Conservation (phyloP, 2,113 vertebrate species). For the Andinoacara biseriatus region DNA sequence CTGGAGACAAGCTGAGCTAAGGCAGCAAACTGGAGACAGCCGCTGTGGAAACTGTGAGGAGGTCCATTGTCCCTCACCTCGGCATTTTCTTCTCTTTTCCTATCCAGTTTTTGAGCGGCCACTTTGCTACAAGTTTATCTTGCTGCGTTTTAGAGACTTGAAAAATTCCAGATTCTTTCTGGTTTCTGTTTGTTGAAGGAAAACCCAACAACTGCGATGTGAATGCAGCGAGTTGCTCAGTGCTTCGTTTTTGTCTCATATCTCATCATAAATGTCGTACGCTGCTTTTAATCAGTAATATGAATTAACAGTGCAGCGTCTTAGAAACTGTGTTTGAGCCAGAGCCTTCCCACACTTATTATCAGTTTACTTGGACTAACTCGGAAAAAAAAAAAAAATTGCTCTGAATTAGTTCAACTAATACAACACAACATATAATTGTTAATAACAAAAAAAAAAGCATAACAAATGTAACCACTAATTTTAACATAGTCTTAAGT, state of each 20-base stretch:
- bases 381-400: not conserved
- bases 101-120: not conserved
- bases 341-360: not conserved
- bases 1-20: not conserved
- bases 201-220: not conserved
- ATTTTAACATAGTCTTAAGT: not conserved
- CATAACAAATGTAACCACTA: not conserved
- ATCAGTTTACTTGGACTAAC: not conserved
- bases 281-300: not conserved
- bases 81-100: not conserved
- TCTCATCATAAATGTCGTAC: not conserved
- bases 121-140: not conserved
- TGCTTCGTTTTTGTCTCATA: not conserved
- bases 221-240: not conserved
- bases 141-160: not conserved
- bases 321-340: not conserved
- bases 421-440: not conserved
- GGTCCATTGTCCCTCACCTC: not conserved
- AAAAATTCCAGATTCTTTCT: not conserved
- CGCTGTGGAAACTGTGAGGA: not conserved
- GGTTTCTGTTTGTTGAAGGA: not conserved
- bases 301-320: not conserved
- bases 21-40: not conserved
- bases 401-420: not conserved
- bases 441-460: not conserved